These are phyloP conservation scores for Gandaritis pyraliata DNA, from an alignment of 2,888 invertebrate species.

Conservation along the genomic window DNA sequence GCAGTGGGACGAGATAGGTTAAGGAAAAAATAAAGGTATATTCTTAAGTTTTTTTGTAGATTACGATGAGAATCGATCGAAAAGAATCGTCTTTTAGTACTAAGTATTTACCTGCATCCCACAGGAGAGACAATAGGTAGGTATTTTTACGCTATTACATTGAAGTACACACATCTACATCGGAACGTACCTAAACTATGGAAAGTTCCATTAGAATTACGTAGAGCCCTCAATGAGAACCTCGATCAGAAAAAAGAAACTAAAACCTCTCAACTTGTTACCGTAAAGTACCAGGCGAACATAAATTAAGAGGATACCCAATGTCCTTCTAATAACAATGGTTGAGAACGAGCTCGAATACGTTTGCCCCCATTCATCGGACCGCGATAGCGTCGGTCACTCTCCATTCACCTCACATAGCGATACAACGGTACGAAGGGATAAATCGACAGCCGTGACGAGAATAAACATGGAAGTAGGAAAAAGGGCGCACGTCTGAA, in stretches of 20 bases:
- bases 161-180: neutral
- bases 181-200: neutral
- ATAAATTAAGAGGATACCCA: constrained; percentile 35
- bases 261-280: constrained; percentile 23
- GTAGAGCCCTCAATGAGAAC: neutral
- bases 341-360: constrained; percentile 27
- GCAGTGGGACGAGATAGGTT: no score
- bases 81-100: no score
- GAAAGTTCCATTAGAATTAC: constrained; percentile 1
- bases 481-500: constrained; percentile 15
- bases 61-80: no score
- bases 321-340: constrained; percentile 36
- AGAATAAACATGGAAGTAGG: constrained; percentile 43
- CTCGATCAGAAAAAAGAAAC: neutral
- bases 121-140: no score
- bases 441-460: constrained; percentile 57
- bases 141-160: no score
- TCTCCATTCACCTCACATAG: constrained; percentile 47
- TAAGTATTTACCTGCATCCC: no score
- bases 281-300: constrained; percentile 31
- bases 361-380: constrained; percentile 34
- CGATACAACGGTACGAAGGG: constrained; percentile 52
- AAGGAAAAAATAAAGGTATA: no score
- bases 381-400: constrained; percentile 33
- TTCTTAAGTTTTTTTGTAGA: no score